Percentiles rank a stretch among this genome's conserved stretches.
phyloP scores from a whole-genome alignment of 2,888 invertebrate species.

The Axea sp. region DNA sequence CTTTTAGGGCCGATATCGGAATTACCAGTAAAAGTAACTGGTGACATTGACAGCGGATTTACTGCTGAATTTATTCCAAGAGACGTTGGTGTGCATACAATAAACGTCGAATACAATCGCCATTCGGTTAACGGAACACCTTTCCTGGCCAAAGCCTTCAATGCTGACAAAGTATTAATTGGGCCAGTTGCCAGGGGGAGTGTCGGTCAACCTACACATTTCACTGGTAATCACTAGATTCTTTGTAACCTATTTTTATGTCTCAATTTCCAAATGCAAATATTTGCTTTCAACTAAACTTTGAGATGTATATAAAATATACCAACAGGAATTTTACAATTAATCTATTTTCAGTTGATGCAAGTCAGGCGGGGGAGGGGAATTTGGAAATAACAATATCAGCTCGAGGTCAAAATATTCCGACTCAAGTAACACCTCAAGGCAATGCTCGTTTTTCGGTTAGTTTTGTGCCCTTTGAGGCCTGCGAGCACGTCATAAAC shows the following conservation, averaged over 20 bases:
- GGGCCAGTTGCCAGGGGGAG: slow-evolving; percentile 89
- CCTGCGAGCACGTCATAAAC: slow-evolving; percentile 96
- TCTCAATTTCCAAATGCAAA: too few species aligned
- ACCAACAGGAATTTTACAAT: too few species aligned
- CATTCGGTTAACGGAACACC: slow-evolving; percentile 93
- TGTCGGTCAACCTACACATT: slow-evolving; percentile 95
- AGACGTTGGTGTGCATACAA: slow-evolving; percentile 95
- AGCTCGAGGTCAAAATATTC: slow-evolving; percentile 94
- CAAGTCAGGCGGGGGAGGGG: slow-evolving; percentile 97
- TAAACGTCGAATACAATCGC: slow-evolving; percentile 94
- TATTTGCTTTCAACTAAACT: too few species aligned
- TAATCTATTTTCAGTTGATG: slow-evolving; percentile 88
- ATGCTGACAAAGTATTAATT: slow-evolving; percentile 92
- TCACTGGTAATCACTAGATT: slow-evolving; percentile 82
- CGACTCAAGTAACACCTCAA: slow-evolving; percentile 96
- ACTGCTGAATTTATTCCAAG: slow-evolving; percentile 95
- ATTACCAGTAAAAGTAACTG: slow-evolving; percentile 92
- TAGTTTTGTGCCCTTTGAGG: slow-evolving; percentile 96
- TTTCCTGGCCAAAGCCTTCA: slow-evolving; percentile 94
- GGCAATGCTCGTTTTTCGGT: slow-evolving; percentile 96
- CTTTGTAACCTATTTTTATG: too few species aligned
- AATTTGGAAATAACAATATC: slow-evolving; percentile 98
- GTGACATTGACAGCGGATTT: slow-evolving; percentile 92
- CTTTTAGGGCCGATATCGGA: slow-evolving; percentile 88
- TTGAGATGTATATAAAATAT: too few species aligned